phyloP scores from a whole-genome alignment of 2,888 invertebrate genomes.

The Pheosia gnoma region DNA sequence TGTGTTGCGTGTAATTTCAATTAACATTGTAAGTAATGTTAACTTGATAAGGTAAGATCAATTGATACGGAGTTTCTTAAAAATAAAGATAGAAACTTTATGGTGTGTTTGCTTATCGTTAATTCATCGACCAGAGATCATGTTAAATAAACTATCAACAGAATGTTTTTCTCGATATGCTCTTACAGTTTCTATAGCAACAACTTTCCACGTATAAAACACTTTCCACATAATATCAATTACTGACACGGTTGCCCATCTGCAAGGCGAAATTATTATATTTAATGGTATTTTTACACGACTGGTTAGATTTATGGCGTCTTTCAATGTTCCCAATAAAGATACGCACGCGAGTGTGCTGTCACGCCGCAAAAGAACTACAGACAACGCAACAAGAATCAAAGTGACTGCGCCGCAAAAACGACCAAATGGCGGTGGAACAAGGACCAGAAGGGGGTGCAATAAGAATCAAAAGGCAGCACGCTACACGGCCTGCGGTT shows the following conservation, averaged over 20 bases:
- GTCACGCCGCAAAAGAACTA: conserved; percentile 46
- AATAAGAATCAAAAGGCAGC: conserved; percentile 46
- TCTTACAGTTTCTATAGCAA: conserved; percentile 14
- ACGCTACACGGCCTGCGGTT: conserved; percentile 64
- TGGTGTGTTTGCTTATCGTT: not conserved
- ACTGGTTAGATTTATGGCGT: conserved; percentile 58
- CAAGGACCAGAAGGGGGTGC: conserved; percentile 16
- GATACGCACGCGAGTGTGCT: conserved; percentile 62
- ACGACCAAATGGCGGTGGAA: conserved; percentile 5
- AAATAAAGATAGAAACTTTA: conserved; percentile 15
- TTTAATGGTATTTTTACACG: conserved; percentile 59
- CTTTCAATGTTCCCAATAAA: conserved; percentile 66
- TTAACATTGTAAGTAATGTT: conserved; percentile 15
- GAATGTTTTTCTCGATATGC: conserved; percentile 9
- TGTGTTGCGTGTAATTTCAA: conserved; percentile 13
- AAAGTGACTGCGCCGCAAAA: conserved; percentile 1
- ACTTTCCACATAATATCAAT: conserved; percentile 38
- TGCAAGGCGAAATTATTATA: conserved; percentile 52
- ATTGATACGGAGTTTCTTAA: conserved; percentile 8
- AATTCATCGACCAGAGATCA: not conserved
- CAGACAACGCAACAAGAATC: conserved; percentile 6
- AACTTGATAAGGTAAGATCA: conserved; percentile 6
- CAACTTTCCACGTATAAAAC: conserved; percentile 25
- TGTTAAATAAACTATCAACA: conserved; percentile 5
- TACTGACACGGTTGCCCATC: conserved; percentile 32